phyloP scores from a whole-genome alignment of 2,797 vertebrate genomes.

The Eulemur albifrons region DNA sequence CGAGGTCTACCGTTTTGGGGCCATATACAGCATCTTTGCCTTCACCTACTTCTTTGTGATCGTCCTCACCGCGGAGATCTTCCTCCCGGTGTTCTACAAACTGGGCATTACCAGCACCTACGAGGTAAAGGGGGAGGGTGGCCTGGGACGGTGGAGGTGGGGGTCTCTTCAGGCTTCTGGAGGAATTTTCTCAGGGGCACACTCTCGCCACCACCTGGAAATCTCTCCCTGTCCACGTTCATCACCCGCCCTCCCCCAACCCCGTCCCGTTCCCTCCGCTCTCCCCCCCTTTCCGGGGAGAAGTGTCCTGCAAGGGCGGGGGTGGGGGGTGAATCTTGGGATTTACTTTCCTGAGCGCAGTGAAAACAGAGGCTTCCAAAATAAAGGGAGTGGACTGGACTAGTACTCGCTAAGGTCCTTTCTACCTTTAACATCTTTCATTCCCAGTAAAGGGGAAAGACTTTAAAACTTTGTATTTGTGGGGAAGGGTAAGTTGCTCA shows the following conservation, averaged over 20 bases:
- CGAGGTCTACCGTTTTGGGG: slow-evolving; percentile 93
- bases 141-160: neutral
- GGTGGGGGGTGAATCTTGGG: too few relatives aligned
- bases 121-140: slow-evolving; percentile 86
- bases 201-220: fast-evolving
- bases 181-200: neutral
- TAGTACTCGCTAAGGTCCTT: neutral
- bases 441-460: neutral
- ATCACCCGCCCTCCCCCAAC: too few relatives aligned
- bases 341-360: neutral
- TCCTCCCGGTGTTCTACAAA: slow-evolving; percentile 95
- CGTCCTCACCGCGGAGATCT: slow-evolving; percentile 91
- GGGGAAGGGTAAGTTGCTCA: neutral
- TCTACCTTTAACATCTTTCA: neutral
- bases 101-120: slow-evolving; percentile 94
- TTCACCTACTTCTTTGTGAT: slow-evolving; percentile 88
- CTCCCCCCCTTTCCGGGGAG: neutral
- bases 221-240: neutral
- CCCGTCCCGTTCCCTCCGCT: neutral
- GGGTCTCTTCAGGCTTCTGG: neutral
- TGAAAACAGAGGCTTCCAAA: neutral
- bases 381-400: neutral
- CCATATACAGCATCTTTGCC: slow-evolving; percentile 85
- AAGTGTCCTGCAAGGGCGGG: neutral
- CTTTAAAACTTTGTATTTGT: neutral